phyloP scores from a whole-genome alignment of 2,797 vertebrate genomes.

The Calcarius lapponicus region DNA sequence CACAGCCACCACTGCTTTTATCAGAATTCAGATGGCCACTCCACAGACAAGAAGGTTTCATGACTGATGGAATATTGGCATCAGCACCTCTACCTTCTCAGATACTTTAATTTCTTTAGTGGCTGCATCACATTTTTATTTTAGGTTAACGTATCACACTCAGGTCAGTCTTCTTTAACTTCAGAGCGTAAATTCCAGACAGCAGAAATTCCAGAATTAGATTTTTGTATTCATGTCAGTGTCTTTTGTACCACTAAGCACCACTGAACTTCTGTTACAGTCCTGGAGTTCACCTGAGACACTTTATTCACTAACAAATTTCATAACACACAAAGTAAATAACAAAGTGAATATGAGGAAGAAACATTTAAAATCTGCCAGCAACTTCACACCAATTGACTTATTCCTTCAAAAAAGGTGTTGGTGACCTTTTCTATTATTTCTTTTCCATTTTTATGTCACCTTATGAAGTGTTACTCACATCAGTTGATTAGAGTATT shows the following conservation, averaged over 20 bases:
- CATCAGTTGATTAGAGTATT: background rate
- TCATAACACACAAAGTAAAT: background rate
- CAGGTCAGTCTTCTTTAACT: background rate
- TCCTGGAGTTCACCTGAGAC: background rate
- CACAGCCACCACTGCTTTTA: background rate
- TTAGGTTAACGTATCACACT: background rate
- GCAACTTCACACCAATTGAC: background rate
- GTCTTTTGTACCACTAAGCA: background rate
- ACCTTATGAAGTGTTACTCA: background rate
- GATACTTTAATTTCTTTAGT: background rate
- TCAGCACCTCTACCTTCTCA: background rate
- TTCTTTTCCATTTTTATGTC: background rate
- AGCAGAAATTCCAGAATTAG: background rate
- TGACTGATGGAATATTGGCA: background rate
- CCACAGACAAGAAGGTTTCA: background rate
- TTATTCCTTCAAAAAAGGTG: background rate
- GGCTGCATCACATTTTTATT: background rate
- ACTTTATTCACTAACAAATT: background rate
- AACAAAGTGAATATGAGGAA: background rate
- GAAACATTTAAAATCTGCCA: background rate
- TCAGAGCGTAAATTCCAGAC: background rate
- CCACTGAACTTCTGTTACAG: background rate
- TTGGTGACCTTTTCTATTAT: background rate
- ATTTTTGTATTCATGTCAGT: background rate
- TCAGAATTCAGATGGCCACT: background rate